phyloP scores from a whole-genome alignment of 2,888 invertebrate genomes.

The Trichogramma evanescens region DNA sequence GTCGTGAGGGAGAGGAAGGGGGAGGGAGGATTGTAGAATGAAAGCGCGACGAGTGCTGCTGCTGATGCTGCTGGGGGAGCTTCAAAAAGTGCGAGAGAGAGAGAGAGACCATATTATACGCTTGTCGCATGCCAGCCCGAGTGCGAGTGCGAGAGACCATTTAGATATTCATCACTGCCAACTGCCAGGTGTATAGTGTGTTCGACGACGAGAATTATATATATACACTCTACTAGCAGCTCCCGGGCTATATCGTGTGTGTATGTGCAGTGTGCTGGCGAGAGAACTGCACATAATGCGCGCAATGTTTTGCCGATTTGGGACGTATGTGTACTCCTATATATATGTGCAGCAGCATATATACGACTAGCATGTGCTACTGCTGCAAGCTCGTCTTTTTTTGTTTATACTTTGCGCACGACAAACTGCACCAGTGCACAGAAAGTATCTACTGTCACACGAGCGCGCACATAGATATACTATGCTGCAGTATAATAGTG shows the following conservation, averaged over 20 bases:
- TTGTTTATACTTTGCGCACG: no score
- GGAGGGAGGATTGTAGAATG: background rate
- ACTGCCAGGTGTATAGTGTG: constrained; percentile 21
- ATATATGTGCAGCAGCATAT: no score
- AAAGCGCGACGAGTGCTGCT: background rate
- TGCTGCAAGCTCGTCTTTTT: no score
- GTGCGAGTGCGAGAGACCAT: constrained; percentile 20
- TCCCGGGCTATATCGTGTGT: background rate
- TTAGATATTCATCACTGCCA: constrained; percentile 35
- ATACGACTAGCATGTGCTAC: no score
- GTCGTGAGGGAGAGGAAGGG: background rate
- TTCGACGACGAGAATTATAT: background rate
- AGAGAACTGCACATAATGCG: background rate
- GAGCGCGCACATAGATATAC: no score
- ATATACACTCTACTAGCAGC: background rate
- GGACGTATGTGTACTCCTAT: no score
- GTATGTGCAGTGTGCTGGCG: background rate
- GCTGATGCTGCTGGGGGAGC: constrained; percentile 29
- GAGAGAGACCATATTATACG: constrained; percentile 10
- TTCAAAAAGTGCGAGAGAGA: constrained; percentile 24
- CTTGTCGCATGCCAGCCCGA: background rate
- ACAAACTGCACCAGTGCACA: no score
- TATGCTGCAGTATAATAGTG: background rate
- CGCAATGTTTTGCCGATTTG: no score
- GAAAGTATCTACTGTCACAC: no score